phyloP scores from a whole-genome alignment of 2,797 vertebrate genomes.

The Argyrosomus regius region DNA sequence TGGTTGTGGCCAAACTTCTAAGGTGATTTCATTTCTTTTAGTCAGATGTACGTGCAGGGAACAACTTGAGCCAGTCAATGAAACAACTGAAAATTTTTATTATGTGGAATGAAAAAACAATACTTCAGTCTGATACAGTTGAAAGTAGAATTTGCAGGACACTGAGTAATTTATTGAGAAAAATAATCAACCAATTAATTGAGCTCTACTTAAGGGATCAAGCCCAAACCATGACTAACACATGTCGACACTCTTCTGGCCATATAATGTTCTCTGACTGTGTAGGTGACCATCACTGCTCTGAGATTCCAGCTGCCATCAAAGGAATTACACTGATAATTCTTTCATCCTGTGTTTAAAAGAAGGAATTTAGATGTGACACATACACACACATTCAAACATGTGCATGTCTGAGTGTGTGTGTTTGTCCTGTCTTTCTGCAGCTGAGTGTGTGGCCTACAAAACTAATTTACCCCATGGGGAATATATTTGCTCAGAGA shows the following conservation, averaged over 20 bases:
- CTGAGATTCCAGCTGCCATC: neutral
- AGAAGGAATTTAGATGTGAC: neutral
- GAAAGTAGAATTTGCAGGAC: no score
- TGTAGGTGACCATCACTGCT: neutral
- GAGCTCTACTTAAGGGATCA: neutral
- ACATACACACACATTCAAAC: neutral
- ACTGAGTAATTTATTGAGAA: neutral
- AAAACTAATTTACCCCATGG: constrained; percentile 69
- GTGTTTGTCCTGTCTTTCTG: neutral
- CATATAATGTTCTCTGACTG: neutral
- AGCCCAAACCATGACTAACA: neutral
- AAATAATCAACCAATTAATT: neutral
- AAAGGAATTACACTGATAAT: neutral
- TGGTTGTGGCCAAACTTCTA: no score
- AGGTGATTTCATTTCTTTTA: no score
- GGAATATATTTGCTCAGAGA: constrained; percentile 63
- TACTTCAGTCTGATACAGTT: no score
- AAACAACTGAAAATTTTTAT: no score
- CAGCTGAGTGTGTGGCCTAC: constrained; percentile 5
- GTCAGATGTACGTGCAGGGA: no score
- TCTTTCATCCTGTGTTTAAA: constrained; percentile 16
- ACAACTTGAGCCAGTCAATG: no score
- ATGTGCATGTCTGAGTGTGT: neutral
- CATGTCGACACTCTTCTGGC: neutral
- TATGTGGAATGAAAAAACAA: no score